Evolutionary conservation across 2,797 vertebrate species (phyloP), one percentile per base, ranked within the genome.

Genomic region (Sebastes goodei): DNA sequence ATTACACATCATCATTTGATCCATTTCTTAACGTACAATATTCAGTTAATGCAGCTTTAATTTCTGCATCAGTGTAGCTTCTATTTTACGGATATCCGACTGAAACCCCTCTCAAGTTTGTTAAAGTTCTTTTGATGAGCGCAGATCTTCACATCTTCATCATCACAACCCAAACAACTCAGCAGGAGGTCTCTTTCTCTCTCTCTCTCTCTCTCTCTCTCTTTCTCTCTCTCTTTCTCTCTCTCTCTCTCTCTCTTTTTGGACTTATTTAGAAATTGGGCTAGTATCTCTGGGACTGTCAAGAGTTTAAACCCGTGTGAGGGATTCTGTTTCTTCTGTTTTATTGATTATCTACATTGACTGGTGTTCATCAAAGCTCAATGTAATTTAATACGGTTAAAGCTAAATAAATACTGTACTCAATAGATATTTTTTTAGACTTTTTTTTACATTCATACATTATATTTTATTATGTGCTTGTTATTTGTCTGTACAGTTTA

Each of bases 251-350:
- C 15, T 60, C 33, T 61, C 62, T 61, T 29, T 64, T 52, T 12
- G 3, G 61, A 70, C 56, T 63, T 20, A 82, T 82, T 83, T 71
- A 56, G 63, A 88, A 92, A 88, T 83, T 79, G 52, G 85, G 88
- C 72, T 84, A 79, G 25, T 9, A 32, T 64, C 89, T 74, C 62
- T 86, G 88, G 89, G 89, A 90, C 76, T 75, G 76, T 79, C 76
- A 84, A 73, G 79, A 88, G 88, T 91, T 91, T 78, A 90, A 6
- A 53, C 17, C 62, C n/a, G 27, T 71, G 68, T 85, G 74, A 81
- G 25, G 35, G 65, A 90, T 86, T 89, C 89, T 75, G 72, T 86
- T 83, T 88, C 72, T 87, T 89, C 80, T 86, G 74, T 82, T 83
- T 81, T 74, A 88, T 89, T 79, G 82, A 91, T 91, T 64, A 82